Evolutionary conservation across 2,888 invertebrate species (phyloP).

Genomic region (Meteorus colon): DNA sequence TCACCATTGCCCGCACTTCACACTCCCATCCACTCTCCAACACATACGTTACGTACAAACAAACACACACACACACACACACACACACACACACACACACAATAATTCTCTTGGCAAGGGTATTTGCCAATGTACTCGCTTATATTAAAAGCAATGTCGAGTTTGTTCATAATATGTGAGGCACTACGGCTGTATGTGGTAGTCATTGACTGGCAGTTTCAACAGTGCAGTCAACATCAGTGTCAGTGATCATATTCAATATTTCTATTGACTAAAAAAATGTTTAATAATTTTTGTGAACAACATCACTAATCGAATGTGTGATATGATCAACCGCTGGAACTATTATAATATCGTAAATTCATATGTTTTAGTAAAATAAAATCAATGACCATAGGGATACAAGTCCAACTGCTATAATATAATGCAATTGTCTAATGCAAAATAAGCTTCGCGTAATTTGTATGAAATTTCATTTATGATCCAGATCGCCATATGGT

Average conservation of each 20-base stretch:
- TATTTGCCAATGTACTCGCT: neutral
- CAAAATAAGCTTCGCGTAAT: too few relatives aligned
- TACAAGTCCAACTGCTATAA: too few relatives aligned
- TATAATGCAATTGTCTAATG: too few relatives aligned
- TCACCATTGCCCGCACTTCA: neutral
- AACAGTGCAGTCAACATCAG: neutral
- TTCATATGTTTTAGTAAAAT: too few relatives aligned
- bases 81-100: neutral
- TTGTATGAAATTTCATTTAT: too few relatives aligned
- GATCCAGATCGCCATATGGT: too few relatives aligned
- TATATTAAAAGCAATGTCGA: neutral
- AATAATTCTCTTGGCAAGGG: neutral
- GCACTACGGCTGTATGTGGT: neutral
- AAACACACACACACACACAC: slow-evolving; percentile 25
- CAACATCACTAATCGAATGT: too few relatives aligned
- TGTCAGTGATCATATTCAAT: neutral
- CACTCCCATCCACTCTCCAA: slow-evolving; percentile 38
- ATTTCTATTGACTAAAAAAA: neutral
- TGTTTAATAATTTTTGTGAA: too few relatives aligned
- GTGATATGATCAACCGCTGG: too few relatives aligned
- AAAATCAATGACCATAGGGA: too few relatives aligned
- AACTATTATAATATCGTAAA: neutral
- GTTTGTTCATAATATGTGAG: neutral
- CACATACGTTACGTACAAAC: too few relatives aligned
- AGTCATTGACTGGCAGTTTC: neutral